These are phyloP conservation scores for Mesaphorura yosii DNA, from an alignment of 1,140 invertebrate species.

Conservation along the genomic window DNA sequence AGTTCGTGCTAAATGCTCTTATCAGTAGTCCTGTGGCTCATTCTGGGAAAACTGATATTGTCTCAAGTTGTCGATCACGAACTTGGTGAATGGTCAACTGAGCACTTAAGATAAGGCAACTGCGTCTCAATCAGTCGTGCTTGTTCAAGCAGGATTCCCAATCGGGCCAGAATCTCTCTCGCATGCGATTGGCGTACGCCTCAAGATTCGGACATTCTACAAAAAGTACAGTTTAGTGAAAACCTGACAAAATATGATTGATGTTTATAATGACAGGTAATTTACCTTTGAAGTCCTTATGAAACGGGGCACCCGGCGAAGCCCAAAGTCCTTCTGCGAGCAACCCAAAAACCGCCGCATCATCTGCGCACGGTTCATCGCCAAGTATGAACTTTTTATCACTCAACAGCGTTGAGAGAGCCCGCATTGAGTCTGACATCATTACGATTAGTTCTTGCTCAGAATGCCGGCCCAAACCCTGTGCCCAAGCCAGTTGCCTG, in stretches of 20 bases:
- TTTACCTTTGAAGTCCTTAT: slow-evolving; percentile 32
- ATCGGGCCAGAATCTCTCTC: neutral
- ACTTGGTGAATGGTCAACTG: too few species aligned
- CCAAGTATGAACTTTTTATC: slow-evolving; percentile 36
- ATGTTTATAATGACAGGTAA: too few species aligned
- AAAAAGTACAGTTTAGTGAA: neutral
- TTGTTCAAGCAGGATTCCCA: too few species aligned
- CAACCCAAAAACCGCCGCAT: slow-evolving; percentile 40
- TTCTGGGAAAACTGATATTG: too few species aligned
- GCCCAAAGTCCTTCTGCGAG: slow-evolving; percentile 37
- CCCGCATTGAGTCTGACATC: slow-evolving; percentile 1
- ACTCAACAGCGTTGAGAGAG: slow-evolving; percentile 18
- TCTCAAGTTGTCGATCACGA: too few species aligned
- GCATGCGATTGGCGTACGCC: neutral
- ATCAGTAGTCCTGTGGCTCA: too few species aligned
- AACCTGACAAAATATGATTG: neutral
- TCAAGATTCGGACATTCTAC: neutral
- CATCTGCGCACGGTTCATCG: slow-evolving; percentile 35
- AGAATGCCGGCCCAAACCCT: neutral
- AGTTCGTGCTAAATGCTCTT: too few species aligned
- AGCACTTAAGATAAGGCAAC: too few species aligned
- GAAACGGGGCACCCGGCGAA: slow-evolving; percentile 34
- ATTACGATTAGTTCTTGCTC: neutral
- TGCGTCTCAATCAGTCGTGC: too few species aligned
- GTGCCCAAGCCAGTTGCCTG: neutral